Evolutionary conservation across 2,888 invertebrate genomes (phyloP).

Genomic region (Dusona sp.): DNA sequence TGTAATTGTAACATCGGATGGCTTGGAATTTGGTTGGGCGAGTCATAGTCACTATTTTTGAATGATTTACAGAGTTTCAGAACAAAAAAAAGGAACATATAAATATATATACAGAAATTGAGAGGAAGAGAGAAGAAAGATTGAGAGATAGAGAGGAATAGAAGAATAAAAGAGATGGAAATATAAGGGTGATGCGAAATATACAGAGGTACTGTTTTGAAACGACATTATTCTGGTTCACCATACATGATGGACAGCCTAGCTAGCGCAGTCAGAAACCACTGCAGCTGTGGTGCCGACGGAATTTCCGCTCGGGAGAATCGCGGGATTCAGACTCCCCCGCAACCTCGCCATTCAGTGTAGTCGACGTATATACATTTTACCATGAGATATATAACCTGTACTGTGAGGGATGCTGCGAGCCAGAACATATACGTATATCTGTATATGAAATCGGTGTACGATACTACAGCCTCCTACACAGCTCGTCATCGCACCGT

Average conservation of each 20-base stretch:
- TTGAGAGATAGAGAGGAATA: neutral
- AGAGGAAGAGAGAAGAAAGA: neutral
- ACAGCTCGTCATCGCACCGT: conserved; percentile 7
- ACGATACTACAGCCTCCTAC: conserved; percentile 45
- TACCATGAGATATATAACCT: conserved; percentile 32
- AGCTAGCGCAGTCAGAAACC: conserved; percentile 66
- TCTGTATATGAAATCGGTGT: conserved; percentile 10
- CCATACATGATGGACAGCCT: conserved; percentile 68
- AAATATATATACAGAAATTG: neutral
- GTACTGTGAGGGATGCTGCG: conserved; percentile 32
- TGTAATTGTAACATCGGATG: neutral
- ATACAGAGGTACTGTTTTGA: conserved; percentile 63
- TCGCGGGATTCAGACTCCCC: conserved; percentile 58
- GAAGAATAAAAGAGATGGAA: neutral
- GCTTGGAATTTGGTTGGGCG: neutral
- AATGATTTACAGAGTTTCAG: conserved; percentile 15
- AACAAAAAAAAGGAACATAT: conserved; percentile 43
- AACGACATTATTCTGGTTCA: conserved; percentile 67
- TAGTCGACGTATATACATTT: conserved; percentile 32
- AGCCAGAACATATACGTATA: conserved; percentile 20
- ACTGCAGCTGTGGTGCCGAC: conserved; percentile 67
- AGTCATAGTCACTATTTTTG: neutral
- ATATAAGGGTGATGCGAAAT: conserved; percentile 33
- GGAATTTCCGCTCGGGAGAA: conserved; percentile 66
- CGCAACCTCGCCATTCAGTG: conserved; percentile 43